These are phyloP conservation scores for Psilopogon haemacephalus DNA, from an alignment of 2,113 vertebrate species.

Conservation along the genomic window DNA sequence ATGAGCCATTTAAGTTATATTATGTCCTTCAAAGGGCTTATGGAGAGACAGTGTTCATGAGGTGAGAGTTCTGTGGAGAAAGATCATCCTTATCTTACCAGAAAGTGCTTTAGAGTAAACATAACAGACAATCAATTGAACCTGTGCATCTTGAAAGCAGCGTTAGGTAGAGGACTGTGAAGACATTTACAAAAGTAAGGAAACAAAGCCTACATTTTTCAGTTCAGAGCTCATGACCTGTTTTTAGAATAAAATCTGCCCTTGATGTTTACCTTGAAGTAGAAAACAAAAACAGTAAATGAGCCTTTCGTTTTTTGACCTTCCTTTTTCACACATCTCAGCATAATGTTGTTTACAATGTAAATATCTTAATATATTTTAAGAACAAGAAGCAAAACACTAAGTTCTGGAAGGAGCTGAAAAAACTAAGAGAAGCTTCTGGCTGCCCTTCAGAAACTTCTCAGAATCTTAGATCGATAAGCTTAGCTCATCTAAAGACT, in stretches of 20 bases:
- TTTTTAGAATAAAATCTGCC: background rate
- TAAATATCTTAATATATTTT: slow-evolving; percentile 38
- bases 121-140: background rate
- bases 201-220: background rate
- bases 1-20: background rate
- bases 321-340: background rate
- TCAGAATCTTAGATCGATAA: slow-evolving; percentile 59
- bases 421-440: slow-evolving; percentile 59
- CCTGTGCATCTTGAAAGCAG: background rate
- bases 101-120: background rate
- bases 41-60: background rate
- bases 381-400: slow-evolving; percentile 35
- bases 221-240: background rate
- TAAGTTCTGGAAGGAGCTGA: slow-evolving; percentile 5
- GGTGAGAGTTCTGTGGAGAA: background rate
- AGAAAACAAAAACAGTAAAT: background rate
- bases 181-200: background rate
- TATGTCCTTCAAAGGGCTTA: background rate
- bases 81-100: background rate
- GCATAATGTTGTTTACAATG: slow-evolving; percentile 32
- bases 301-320: background rate
- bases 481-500: slow-evolving; percentile 27
- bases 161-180: background rate
- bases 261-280: background rate
- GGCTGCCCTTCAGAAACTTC: slow-evolving; percentile 69